Evolutionary conservation across 92 coral and sea anemone genomes (phyloP).

Genomic region (Epizoanthus ramosus): DNA sequence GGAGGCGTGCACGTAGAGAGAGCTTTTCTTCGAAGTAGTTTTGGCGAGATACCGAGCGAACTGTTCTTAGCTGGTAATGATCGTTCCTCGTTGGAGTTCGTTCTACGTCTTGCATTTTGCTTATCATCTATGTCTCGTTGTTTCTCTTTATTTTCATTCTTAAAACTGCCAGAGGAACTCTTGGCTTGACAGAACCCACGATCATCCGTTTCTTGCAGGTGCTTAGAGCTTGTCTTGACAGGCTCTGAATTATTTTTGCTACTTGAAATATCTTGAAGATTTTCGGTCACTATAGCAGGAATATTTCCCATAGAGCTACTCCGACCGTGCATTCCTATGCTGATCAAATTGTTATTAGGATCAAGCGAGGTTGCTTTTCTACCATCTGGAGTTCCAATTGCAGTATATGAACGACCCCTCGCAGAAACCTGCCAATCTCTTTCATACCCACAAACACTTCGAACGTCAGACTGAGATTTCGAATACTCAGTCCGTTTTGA

Average conservation of each 20-base stretch:
- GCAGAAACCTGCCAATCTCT: neutral
- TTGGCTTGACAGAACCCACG: neutral
- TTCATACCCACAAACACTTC: neutral
- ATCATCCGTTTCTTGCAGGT: neutral
- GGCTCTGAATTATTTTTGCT: conserved; percentile 1
- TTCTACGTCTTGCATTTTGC: neutral
- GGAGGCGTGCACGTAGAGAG: conserved; percentile 6
- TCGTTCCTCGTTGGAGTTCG: conserved; percentile 1
- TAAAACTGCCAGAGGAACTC: conserved; percentile 12
- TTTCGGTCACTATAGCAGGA: neutral
- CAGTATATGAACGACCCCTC: neutral
- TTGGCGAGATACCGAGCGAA: neutral
- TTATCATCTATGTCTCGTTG: neutral
- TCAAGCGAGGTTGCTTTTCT: neutral
- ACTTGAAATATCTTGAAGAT: neutral
- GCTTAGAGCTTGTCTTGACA: neutral
- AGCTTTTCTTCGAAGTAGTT: conserved; percentile 19
- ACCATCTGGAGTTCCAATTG: neutral
- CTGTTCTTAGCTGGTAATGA: neutral
- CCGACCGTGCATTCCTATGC: neutral
- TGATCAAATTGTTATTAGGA: neutral
- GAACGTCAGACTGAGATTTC: conserved; percentile 1
- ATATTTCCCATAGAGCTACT: conserved; percentile 23
- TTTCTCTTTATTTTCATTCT: neutral
- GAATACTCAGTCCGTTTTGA: neutral